Evolutionary conservation across 2,888 invertebrate species (phyloP).

Genomic region (Cacoxenus indagator): DNA sequence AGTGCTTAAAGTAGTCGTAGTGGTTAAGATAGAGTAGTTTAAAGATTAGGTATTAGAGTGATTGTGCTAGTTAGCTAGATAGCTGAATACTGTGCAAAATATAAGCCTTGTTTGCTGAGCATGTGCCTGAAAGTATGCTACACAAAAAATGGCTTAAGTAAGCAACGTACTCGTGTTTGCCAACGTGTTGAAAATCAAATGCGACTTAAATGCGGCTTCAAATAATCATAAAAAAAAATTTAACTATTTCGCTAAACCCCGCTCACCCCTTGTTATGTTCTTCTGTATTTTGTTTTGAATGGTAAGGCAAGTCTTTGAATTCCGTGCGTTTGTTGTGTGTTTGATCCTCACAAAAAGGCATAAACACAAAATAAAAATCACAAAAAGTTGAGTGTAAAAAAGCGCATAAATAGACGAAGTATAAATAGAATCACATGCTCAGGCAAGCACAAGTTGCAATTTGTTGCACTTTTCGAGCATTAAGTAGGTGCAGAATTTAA

Average conservation of each 20-base stretch:
- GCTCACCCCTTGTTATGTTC: background rate
- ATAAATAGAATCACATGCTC: constrained; percentile 63
- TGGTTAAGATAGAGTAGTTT: background rate
- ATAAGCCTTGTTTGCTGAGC: constrained; percentile 25
- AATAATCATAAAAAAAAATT: background rate
- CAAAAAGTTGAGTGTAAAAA: background rate
- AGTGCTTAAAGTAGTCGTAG: constrained; percentile 5
- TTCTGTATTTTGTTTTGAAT: too few relatives aligned
- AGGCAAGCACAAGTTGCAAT: constrained; percentile 68
- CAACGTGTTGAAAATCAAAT: constrained; percentile 8
- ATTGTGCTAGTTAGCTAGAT: constrained; percentile 31
- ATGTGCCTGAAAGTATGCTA: constrained; percentile 2
- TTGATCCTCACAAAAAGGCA: constrained; percentile 20
- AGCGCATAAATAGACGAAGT: constrained; percentile 16
- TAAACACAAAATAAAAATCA: constrained; percentile 15
- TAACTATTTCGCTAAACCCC: background rate
- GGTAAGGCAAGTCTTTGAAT: background rate
- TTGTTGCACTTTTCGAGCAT: constrained; percentile 67
- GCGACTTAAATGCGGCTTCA: constrained; percentile 3
- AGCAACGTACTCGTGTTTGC: constrained; percentile 6
- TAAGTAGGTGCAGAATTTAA: constrained; percentile 55
- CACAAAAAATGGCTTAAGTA: background rate
- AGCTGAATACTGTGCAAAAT: constrained; percentile 26
- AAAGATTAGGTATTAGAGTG: constrained; percentile 13
- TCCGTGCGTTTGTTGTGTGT: background rate